These are phyloP conservation scores for Epinephelus moara DNA, from an alignment of 2,113 vertebrate species.

Conservation along the genomic window DNA sequence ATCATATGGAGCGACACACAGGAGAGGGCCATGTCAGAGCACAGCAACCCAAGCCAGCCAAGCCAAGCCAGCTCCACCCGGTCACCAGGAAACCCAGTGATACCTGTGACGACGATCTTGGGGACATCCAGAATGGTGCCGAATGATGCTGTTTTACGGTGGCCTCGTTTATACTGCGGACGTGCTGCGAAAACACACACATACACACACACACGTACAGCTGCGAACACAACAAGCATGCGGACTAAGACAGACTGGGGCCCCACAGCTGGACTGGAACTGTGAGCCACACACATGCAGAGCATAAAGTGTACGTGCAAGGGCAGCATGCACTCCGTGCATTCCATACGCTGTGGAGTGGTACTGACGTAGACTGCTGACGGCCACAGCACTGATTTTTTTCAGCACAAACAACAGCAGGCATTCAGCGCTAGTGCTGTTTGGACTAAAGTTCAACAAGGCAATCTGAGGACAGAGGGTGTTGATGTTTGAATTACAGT, in stretches of 20 bases:
- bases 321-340: slow-evolving; percentile 70
- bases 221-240: slow-evolving; percentile 90
- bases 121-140: slow-evolving; percentile 99
- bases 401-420: slow-evolving; percentile 42
- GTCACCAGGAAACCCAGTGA: slow-evolving; percentile 77
- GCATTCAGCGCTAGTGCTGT: slow-evolving; percentile 16
- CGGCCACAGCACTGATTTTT: background rate
- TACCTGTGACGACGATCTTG: slow-evolving; percentile 99
- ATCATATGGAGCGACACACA: slow-evolving; percentile 90
- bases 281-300: slow-evolving; percentile 73
- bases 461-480: slow-evolving; percentile 1
- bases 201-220: slow-evolving; percentile 85
- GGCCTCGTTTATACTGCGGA: slow-evolving; percentile 96
- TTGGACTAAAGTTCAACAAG: slow-evolving; percentile 1
- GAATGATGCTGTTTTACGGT: slow-evolving; percentile 99
- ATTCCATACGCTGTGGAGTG: slow-evolving; percentile 25
- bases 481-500: background rate
- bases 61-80: slow-evolving; percentile 57
- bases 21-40: slow-evolving; percentile 44
- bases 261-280: slow-evolving; percentile 72
- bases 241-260: slow-evolving; percentile 83
- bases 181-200: slow-evolving; percentile 98
- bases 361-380: background rate
- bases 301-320: slow-evolving; percentile 59
- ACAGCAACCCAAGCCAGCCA: slow-evolving; percentile 49